Evolutionary conservation across 2,888 invertebrate species (phyloP).

Genomic region (Deilephila porcellus): DNA sequence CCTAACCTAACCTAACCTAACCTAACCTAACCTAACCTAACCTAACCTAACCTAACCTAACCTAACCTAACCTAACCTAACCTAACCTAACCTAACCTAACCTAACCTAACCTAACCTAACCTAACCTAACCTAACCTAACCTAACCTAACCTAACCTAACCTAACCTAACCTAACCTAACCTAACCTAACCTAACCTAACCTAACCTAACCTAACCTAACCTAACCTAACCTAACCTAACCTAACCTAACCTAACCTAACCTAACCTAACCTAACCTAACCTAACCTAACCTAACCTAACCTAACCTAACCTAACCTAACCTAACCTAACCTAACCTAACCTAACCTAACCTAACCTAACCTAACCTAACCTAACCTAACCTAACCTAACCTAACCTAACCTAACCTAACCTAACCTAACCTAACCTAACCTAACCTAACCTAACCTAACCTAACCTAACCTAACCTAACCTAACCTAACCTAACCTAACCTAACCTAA

Average conservation of each 20-base stretch:
- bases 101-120: conserved; percentile 11
- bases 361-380: conserved; percentile 30
- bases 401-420: conserved; percentile 34
- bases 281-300: conserved; percentile 34
- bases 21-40: conserved; percentile 26
- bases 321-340: no score
- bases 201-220: conserved; percentile 33
- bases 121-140: conserved; percentile 30
- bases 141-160: conserved; percentile 32
- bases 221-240: conserved; percentile 29
- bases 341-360: conserved; percentile 24
- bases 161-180: conserved; percentile 32
- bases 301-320: conserved; percentile 30
- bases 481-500: no score
- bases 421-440: conserved; percentile 37
- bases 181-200: conserved; percentile 30
- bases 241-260: conserved; percentile 22
- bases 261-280: conserved; percentile 33
- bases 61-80: not conserved
- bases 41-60: not conserved
- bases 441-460: conserved; percentile 41
- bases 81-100: no score
- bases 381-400: conserved; percentile 4
- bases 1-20: conserved; percentile 22
- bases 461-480: conserved; percentile 44